Conservation (phyloP, 2,797 vertebrate species). For the Galaxias olidus region DNA sequence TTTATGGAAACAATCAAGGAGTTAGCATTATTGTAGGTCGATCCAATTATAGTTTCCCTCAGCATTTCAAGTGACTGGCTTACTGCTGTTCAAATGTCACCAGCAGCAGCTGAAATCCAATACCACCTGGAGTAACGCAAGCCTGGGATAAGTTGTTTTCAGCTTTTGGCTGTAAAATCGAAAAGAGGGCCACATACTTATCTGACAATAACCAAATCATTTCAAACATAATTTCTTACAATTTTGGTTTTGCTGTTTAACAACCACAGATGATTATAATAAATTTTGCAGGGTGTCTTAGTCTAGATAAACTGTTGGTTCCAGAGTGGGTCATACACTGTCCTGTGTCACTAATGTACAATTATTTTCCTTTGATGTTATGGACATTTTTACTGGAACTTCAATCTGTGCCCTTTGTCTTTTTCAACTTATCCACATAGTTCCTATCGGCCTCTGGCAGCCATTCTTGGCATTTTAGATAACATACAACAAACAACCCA, state of each 20-base stretch:
- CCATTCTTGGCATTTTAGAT: conserved; percentile 19
- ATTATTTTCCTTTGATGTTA: conserved; percentile 1
- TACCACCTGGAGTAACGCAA: conserved; percentile 3
- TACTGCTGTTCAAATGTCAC: conserved; percentile 6
- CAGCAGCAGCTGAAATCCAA: conserved; percentile 8
- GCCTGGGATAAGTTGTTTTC: background rate
- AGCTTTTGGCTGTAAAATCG: background rate
- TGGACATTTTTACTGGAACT: conserved; percentile 4
- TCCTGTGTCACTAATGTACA: conserved; percentile 9
- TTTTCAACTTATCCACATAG: conserved; percentile 2
- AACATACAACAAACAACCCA: conserved; percentile 19
- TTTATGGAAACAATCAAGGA: background rate
- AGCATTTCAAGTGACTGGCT: background rate
- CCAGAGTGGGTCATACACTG: background rate
- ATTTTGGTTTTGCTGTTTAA: too few relatives aligned
- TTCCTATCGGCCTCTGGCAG: conserved; percentile 7
- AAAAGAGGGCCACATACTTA: background rate
- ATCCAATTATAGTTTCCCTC: background rate
- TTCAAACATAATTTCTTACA: too few relatives aligned
- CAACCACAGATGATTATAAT: too few relatives aligned
- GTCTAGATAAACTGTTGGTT: background rate
- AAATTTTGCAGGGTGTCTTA: background rate
- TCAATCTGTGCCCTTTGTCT: background rate
- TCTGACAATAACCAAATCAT: too few relatives aligned
- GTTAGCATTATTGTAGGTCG: background rate